Evolutionary conservation across 2,797 vertebrate genomes (phyloP).

Genomic region (Melanotaenia boesemani): DNA sequence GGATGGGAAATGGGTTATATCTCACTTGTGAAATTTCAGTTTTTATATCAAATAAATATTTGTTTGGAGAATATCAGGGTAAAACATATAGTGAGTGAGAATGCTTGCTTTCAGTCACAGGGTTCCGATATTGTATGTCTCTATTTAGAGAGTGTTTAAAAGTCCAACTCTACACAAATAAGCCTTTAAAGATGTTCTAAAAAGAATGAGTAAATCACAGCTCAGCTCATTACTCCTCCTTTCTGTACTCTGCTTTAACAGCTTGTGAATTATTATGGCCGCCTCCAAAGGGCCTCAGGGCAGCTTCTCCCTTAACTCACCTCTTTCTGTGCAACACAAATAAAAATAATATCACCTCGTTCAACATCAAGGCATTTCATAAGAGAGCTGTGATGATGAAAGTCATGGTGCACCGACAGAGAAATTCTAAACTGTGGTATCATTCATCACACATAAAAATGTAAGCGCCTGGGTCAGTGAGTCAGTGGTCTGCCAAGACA

Average conservation of each 20-base stretch:
- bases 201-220: slow-evolving; percentile 52
- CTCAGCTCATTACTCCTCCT: slow-evolving; percentile 50
- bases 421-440: slow-evolving; percentile 2
- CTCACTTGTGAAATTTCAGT: slow-evolving; percentile 35
- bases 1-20: slow-evolving; percentile 21
- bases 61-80: neutral
- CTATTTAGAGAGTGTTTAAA: slow-evolving; percentile 34
- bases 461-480: neutral
- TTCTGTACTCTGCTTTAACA: slow-evolving; percentile 32
- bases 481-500: slow-evolving; percentile 2
- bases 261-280: slow-evolving; percentile 44
- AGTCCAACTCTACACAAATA: slow-evolving; percentile 16
- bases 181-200: slow-evolving; percentile 28
- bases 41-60: slow-evolving; percentile 37
- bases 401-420: slow-evolving; percentile 6
- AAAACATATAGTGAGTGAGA: neutral
- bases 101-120: neutral
- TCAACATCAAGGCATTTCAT: slow-evolving; percentile 68
- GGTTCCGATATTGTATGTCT: slow-evolving; percentile 7
- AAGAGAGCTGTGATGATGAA: slow-evolving; percentile 48
- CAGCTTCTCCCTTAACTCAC: slow-evolving; percentile 12
- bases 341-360: slow-evolving; percentile 31
- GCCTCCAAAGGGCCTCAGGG: slow-evolving; percentile 12
- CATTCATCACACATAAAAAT: slow-evolving; percentile 23
- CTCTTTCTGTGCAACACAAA: slow-evolving; percentile 18